Evolutionary conservation across 2,888 invertebrate species (phyloP), one percentile per base, ranked within the genome.

Genomic region (Lamproptera curius): DNA sequence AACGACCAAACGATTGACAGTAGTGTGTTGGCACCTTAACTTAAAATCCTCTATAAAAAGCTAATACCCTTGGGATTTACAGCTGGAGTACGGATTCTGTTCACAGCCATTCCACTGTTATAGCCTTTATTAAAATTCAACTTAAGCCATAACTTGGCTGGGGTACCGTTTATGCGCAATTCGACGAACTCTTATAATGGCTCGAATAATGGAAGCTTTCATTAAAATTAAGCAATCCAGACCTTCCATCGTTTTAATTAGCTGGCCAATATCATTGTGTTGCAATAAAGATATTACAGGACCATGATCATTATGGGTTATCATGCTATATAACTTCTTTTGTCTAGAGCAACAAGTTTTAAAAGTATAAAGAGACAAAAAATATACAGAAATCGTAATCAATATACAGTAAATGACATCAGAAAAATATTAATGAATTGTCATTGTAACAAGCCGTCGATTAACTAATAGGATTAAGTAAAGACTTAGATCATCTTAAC

Each of bases 41-140:
- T 20, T 31, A 40, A 43, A 34, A 44, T 48, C 36, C 28, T 33
- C 28, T 40, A 36, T 49, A 49, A 49, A 49, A 49, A 44, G 40
- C 43, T 44, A 49, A 49, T 49, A 40, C 40, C 44, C 40, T 10
- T 16, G 36, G 44, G 44, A 49, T 49, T 49, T 49, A 49, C 49
- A 49, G 20, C 49, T 39, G 14, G 44, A 35, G 44, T 28, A 40
- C 44, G 44, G 44, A 44, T 49, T 40, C 40, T 31, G 44, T 44
- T 49, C 49, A 44, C 16, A 34, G 49, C 40, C 49, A 44, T 49
- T 44, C 20, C 39, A 44, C 49, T 49, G 49, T 44, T 49, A 49
- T 49, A 40, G 40, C 43, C 44, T 44, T 49, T 49, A 49, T 49
- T 49, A 49, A 49, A 49, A 49, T 43, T 33, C 48, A 49, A 44